phyloP scores from a whole-genome alignment of 2,888 invertebrate species.

The Philhelius pedissequus region DNA sequence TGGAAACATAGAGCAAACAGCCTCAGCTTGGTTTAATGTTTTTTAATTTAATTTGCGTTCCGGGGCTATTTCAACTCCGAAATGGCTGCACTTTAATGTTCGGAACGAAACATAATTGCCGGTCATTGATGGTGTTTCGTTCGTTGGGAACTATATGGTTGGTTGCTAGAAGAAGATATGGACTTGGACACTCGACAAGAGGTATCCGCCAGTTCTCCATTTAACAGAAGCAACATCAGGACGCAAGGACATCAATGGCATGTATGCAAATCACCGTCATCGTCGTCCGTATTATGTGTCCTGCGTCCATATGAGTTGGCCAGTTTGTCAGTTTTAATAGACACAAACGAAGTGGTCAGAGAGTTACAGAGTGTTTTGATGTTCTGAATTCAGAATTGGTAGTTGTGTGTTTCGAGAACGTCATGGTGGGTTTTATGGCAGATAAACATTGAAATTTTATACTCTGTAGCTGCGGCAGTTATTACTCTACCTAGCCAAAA shows the following conservation, averaged over 20 bases:
- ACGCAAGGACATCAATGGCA: constrained; percentile 24
- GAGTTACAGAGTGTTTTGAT: constrained; percentile 35
- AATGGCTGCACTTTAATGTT: constrained; percentile 66
- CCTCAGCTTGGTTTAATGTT: constrained; percentile 69
- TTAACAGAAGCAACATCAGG: neutral
- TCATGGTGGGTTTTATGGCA: constrained; percentile 63
- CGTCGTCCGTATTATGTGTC: no score
- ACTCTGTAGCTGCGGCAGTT: constrained; percentile 30
- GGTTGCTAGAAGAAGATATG: constrained; percentile 15
- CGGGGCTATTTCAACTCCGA: constrained; percentile 63
- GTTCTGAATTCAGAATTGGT: constrained; percentile 37
- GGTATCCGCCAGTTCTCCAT: neutral
- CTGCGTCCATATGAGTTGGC: neutral
- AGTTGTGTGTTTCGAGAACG: constrained; percentile 21
- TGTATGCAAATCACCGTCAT: constrained; percentile 62
- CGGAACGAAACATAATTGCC: constrained; percentile 66
- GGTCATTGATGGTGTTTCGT: constrained; percentile 61
- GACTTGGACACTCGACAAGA: constrained; percentile 4
- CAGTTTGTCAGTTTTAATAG: constrained; percentile 58
- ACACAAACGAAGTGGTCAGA: constrained; percentile 46
- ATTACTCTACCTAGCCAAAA: constrained; percentile 9
- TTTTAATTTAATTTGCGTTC: constrained; percentile 71
- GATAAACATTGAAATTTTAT: constrained; percentile 68
- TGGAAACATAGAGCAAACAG: neutral
- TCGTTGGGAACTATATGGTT: neutral